Conservation (phyloP, 2,113 vertebrate genomes). For the Otis tarda region DNA sequence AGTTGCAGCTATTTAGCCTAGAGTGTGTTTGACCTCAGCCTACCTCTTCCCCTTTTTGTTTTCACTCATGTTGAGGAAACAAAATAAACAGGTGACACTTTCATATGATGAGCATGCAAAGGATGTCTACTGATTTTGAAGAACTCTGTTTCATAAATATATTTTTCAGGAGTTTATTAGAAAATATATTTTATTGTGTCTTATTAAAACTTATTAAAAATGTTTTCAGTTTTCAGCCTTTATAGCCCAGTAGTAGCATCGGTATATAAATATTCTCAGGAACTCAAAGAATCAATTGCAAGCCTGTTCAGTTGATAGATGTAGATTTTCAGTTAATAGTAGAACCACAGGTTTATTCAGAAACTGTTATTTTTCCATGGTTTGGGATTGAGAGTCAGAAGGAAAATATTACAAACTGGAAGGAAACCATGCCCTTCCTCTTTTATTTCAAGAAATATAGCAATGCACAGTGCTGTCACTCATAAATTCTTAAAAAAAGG, state of each 20-base stretch:
- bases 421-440: not conserved
- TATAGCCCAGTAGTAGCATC: not conserved
- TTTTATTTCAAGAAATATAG: not conserved
- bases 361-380: not conserved
- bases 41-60: not conserved
- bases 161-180: not conserved
- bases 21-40: not conserved
- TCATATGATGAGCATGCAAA: not conserved
- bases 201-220: not conserved
- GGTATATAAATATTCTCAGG: not conserved
- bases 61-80: not conserved
- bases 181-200: not conserved
- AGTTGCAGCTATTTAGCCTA: not conserved
- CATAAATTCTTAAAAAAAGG: not conserved
- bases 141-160: not conserved
- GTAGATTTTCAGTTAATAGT: not conserved
- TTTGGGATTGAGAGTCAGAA: not conserved
- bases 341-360: not conserved
- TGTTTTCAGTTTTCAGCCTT: not conserved
- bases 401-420: not conserved
- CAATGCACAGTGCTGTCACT: not conserved
- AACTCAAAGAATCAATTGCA: not conserved
- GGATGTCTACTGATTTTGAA: not conserved
- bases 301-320: not conserved
- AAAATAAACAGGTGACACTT: not conserved